These are phyloP conservation scores for Ophioninae sp. DNA, from an alignment of 2,888 invertebrate species.

Conservation along the genomic window DNA sequence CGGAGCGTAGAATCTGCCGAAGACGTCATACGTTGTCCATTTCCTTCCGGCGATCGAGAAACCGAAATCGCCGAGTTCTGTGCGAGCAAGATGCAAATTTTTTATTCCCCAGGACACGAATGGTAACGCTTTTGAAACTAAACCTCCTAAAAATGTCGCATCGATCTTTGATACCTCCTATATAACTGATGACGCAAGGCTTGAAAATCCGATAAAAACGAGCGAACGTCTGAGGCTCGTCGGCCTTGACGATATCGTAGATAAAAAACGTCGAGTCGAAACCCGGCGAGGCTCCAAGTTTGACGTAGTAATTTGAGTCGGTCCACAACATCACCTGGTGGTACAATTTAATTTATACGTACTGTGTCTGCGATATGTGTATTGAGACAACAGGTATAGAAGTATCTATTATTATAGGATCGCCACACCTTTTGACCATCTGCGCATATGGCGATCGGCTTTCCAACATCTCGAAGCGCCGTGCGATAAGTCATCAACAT, in stretches of 20 bases:
- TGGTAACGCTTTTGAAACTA: background rate
- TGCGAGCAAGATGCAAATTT: constrained; percentile 16
- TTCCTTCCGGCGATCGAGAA: constrained; percentile 66
- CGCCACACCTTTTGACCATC: constrained; percentile 63
- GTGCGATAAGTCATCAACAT: background rate
- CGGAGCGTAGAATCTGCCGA: constrained; percentile 63
- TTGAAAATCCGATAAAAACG: constrained; percentile 69
- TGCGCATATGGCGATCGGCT: constrained; percentile 63
- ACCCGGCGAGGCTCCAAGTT: background rate
- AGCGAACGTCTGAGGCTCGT: constrained; percentile 56
- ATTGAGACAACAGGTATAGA: background rate
- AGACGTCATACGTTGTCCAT: constrained; percentile 70
- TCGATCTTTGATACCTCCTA: constrained; percentile 67
- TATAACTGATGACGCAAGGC: constrained; percentile 65
- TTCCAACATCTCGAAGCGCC: constrained; percentile 9
- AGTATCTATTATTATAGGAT: background rate
- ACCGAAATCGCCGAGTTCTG: constrained; percentile 72
- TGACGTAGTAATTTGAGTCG: constrained; percentile 60
- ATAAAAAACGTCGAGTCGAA: background rate
- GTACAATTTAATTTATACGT: constrained; percentile 8
- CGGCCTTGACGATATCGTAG: constrained; percentile 13
- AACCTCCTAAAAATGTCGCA: background rate
- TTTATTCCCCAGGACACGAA: background rate
- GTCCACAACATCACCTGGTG: constrained; percentile 69
- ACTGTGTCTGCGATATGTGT: background rate